Conservation (phyloP, 1,140 invertebrate species). For the Penaeus chinensis region DNA sequence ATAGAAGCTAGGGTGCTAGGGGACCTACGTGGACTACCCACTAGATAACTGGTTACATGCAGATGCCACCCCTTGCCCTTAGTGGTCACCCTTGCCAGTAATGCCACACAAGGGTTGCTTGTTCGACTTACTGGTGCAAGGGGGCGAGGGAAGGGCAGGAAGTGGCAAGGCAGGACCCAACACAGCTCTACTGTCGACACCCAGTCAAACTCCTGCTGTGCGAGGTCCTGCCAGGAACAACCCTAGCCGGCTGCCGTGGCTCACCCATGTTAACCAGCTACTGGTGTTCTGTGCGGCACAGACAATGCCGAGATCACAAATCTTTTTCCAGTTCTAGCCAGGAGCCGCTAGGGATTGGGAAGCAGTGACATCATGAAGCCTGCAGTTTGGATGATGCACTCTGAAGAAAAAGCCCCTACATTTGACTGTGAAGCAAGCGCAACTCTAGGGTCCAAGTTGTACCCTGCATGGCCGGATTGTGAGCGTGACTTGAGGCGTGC, state of each 20-base stretch:
- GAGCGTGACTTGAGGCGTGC: slow-evolving; percentile 59
- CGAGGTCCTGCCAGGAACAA: slow-evolving; percentile 51
- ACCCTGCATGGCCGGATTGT: slow-evolving; percentile 63
- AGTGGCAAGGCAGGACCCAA: slow-evolving; percentile 53
- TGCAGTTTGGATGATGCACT: slow-evolving; percentile 56
- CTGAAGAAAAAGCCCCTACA: slow-evolving; percentile 61
- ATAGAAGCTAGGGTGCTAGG: slow-evolving; percentile 60
- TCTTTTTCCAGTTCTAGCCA: slow-evolving; percentile 38
- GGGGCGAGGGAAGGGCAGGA: slow-evolving; percentile 31
- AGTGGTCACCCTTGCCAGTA: slow-evolving; percentile 33
- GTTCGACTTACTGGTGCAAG: slow-evolving; percentile 33
- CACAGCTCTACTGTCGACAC: slow-evolving; percentile 46
- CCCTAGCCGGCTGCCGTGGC: slow-evolving; percentile 49
- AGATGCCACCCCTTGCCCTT: slow-evolving; percentile 52
- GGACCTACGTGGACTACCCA: slow-evolving; percentile 58
- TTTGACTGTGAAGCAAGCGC: slow-evolving; percentile 64
- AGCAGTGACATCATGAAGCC: slow-evolving; percentile 63
- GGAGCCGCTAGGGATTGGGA: slow-evolving; percentile 51
- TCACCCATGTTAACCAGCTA: slow-evolving; percentile 43
- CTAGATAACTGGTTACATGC: slow-evolving; percentile 63
- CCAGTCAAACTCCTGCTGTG: slow-evolving; percentile 37
- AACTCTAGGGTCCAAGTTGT: slow-evolving; percentile 63
- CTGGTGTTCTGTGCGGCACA: slow-evolving; percentile 28
- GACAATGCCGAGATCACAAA: slow-evolving; percentile 23
- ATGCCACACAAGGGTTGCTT: slow-evolving; percentile 9